phyloP scores from a whole-genome alignment of 2,113 vertebrate genomes.

The Pagrus major region DNA sequence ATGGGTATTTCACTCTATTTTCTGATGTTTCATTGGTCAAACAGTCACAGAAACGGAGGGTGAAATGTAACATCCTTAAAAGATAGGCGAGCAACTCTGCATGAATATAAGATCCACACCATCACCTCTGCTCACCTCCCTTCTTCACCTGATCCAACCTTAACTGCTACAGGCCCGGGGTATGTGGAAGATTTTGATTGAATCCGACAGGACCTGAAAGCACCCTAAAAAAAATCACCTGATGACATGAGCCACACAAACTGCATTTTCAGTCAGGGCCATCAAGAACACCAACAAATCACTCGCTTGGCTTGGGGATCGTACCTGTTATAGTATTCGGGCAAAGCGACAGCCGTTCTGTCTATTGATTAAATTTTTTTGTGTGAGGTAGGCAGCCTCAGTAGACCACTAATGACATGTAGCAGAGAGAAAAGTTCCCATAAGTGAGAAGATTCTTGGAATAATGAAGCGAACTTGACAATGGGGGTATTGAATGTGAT shows the following conservation, averaged over 20 bases:
- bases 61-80: not conserved
- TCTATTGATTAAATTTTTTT: not conserved
- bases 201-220: conserved; percentile 8
- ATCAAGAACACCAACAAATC: conserved; percentile 29
- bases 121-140: not conserved
- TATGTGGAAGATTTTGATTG: conserved; percentile 3
- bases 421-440: not conserved
- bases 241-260: conserved; percentile 1
- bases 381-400: not conserved
- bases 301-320: conserved; percentile 10
- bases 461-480: conserved; percentile 1
- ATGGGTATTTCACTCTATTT: not conserved
- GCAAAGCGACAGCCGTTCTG: not conserved
- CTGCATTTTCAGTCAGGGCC: conserved; percentile 1
- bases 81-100: not conserved
- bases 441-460: not conserved
- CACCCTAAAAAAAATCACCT: conserved; percentile 11
- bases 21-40: not conserved
- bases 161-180: not conserved
- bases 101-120: not conserved
- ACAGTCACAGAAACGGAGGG: not conserved
- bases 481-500: not conserved
- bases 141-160: not conserved
- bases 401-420: not conserved
- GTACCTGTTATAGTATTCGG: not conserved